These are phyloP conservation scores for Oreochromis tanganicae DNA, from an alignment of 2,113 vertebrate species.

Conservation along the genomic window DNA sequence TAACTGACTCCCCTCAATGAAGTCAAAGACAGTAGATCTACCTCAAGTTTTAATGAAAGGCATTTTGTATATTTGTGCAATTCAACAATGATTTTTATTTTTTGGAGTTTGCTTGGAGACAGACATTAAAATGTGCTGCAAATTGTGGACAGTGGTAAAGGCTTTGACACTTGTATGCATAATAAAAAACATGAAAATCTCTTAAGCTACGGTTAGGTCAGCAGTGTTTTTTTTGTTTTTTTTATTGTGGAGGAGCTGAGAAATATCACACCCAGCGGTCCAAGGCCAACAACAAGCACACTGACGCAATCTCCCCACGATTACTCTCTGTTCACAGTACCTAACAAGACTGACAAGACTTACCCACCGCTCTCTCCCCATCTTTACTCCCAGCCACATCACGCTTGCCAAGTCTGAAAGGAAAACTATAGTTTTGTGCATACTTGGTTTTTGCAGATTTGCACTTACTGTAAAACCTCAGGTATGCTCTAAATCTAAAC, in stretches of 20 bases:
- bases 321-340: neutral
- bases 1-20: neutral
- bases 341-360: neutral
- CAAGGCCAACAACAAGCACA: neutral
- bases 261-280: conserved; percentile 29
- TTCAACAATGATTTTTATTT: neutral
- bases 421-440: conserved; percentile 37
- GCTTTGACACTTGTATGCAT: neutral
- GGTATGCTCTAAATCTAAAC: conserved; percentile 44
- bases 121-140: neutral
- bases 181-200: neutral
- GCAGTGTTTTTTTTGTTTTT: neutral
- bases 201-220: neutral
- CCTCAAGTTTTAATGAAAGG: neutral
- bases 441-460: conserved; percentile 46
- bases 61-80: neutral
- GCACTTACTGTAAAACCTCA: conserved; percentile 61
- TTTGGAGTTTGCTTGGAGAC: neutral
- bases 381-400: neutral
- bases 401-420: neutral
- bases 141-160: neutral
- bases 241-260: neutral
- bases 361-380: neutral
- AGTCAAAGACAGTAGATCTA: neutral
- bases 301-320: conserved; percentile 2